Conservation (phyloP, 2,797 vertebrate genomes). For the Lepidocolaptes lacrymiger region DNA sequence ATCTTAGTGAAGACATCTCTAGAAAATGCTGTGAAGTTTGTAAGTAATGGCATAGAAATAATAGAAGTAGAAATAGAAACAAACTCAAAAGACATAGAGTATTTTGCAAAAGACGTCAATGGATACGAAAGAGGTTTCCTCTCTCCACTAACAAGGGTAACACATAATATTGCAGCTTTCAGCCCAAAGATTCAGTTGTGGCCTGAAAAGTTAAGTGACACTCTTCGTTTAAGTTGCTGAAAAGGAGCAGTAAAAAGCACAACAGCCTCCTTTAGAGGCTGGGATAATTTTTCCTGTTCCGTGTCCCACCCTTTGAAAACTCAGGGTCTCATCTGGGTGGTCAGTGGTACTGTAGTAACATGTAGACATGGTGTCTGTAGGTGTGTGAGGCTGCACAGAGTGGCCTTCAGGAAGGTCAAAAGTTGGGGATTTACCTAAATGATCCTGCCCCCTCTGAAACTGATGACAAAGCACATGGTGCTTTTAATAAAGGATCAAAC, state of each 20-base stretch:
- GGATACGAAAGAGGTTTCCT: neutral
- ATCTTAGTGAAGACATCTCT: conserved; percentile 25
- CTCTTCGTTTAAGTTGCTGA: neutral
- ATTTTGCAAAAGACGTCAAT: neutral
- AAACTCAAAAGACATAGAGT: neutral
- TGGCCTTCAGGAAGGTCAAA: conserved; percentile 44
- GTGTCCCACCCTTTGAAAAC: neutral
- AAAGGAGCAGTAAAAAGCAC: neutral
- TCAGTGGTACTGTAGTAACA: neutral
- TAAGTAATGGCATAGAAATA: conserved; percentile 59
- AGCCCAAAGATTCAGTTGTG: neutral
- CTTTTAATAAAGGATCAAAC: conserved; percentile 56
- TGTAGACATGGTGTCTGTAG: neutral
- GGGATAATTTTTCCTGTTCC: neutral
- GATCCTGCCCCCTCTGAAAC: neutral
- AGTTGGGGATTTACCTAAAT: neutral
- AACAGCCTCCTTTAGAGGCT: neutral
- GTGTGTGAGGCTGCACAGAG: neutral
- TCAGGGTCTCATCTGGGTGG: neutral
- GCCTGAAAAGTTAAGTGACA: neutral
- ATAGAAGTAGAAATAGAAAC: conserved; percentile 21
- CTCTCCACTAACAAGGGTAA: neutral
- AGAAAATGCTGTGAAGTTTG: conserved; percentile 40
- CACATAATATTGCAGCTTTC: neutral
- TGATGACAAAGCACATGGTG: conserved; percentile 40